Evolutionary conservation across 2,888 invertebrate species (phyloP), one percentile per base, ranked within the genome.

Genomic region (Reticulitermes lucifugus): DNA sequence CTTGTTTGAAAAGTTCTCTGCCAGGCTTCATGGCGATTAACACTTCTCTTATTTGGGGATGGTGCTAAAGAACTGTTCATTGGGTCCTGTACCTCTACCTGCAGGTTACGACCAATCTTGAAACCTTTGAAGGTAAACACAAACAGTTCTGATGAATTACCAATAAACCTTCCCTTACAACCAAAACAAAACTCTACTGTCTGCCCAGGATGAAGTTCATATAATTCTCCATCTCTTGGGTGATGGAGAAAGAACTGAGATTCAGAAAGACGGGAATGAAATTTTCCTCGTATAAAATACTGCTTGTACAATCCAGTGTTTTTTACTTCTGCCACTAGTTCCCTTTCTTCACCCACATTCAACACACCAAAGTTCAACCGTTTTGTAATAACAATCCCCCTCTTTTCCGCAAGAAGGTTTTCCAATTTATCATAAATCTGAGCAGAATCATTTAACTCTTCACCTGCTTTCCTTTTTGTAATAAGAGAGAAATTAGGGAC

Each of bases 51-150:
- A 73, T 41, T 41, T 35, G 60, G 29, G 5, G 22, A 14, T 80
- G 80, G 59, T 2, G 35, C 25, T 79, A 60, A 18, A 55, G n/a
- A 77, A 0, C 21, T 25, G 71, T 65, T 81, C 14, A 25, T 79
- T 65, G 22, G 73, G 88, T 90, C 89, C 35, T 90, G 89, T 41
- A 94, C 92, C 89, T 90, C 91, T 85, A 95, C 92, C 86, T 91
- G 90, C 87, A 95, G 91, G 84, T 91, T 90, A 87, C 95, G 92
- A 87, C 93, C 93, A 46, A 95, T 91, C 89, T 93, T 92, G 89
- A 95, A 94, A 51, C 92, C 91, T 89, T 91, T 91, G 89, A 95
- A 95, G 79, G 91, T 89, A 87, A 96, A 92, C 41, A 94, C 90
- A 81, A 95, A 90, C 65, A 93, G 89, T 91, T 96, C 95, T 87